Evolutionary conservation across 1,140 invertebrate species (phyloP), one percentile per base, ranked within the genome.

Genomic region (Cydia pomonella): DNA sequence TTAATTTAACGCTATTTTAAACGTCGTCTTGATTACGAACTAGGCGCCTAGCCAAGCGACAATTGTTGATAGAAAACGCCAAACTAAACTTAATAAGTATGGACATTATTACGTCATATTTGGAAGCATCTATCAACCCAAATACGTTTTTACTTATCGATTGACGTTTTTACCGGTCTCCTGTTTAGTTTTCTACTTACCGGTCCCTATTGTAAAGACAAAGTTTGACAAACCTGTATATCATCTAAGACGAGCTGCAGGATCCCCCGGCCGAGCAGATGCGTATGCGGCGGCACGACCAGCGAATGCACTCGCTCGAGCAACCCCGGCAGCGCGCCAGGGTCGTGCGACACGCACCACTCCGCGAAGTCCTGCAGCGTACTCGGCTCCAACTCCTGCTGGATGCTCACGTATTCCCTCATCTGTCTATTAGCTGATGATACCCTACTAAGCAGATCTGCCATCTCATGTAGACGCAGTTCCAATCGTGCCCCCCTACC

Each of bases 281-380:
- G 89, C 0, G 82, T 81, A 16, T 90, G 82, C 0, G 90, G 82
- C 0, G 95, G 94, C 3, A 93, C 92, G 2, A 95, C 84, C 2
- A 95, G 91, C 1, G 94, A 88, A 83, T 97, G 95, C 13, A 97
- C 93, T 1, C 94, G 93, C 80, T 96, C 95, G 64, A 97, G 84
- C n/a, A 96, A 79, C 74, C 94, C 94, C 18, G 94, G 93, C 29
- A 97, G 87, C 1, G 95, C 95, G 38, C 94, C 92, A 0, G 94
- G 85, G 76, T 94, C 94, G 59, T 95, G 95, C 0, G 95, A 95
- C 0, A 96, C 94, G 6, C 95, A 95, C 83, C 93, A 94, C 53
- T 91, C 89, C 0, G 96, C 96, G 79, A 97, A 97, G 79, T 95
- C 94, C 79, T 95, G 88, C 29, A 97, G 80, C 0, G 96, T 97